Evolutionary conservation across 2,797 vertebrate genomes (phyloP).

Genomic region (Paguma larvata): DNA sequence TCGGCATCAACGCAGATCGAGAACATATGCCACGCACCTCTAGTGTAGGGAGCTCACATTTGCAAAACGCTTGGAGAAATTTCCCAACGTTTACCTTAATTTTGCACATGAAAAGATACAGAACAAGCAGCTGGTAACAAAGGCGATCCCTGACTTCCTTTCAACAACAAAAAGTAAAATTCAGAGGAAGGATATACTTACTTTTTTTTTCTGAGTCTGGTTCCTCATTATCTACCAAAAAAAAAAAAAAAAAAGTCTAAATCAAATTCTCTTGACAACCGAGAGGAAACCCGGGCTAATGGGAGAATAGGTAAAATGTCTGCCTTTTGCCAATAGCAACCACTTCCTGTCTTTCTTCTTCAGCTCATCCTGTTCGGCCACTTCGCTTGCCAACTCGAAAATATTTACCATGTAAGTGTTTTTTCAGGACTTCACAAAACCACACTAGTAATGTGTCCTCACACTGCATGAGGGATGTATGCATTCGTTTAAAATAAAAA

Average conservation of each 20-base stretch:
- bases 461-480: not conserved
- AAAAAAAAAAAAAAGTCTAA: not conserved
- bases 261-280: not conserved
- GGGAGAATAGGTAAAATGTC: slow-evolving; percentile 2
- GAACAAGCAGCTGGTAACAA: not conserved
- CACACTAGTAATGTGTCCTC: not conserved
- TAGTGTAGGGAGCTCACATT: not conserved
- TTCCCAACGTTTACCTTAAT: not conserved
- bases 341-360: slow-evolving; percentile 85
- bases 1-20: not conserved
- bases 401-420: not conserved
- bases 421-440: not conserved
- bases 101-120: not conserved
- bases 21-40: not conserved
- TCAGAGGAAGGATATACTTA: slow-evolving; percentile 6
- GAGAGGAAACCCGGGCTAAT: not conserved
- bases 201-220: slow-evolving; percentile 35
- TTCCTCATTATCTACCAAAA: slow-evolving; percentile 66
- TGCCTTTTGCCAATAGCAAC: slow-evolving; percentile 59
- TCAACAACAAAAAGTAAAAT: not conserved
- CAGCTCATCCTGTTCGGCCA: slow-evolving; percentile 83
- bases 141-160: not conserved
- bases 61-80: not conserved
- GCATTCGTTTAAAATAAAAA: slow-evolving; percentile 3
- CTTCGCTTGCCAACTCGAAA: slow-evolving; percentile 74